These are phyloP conservation scores for Thalassarche chlororhynchos DNA, from an alignment of 2,113 vertebrate genomes.

Conservation along the genomic window DNA sequence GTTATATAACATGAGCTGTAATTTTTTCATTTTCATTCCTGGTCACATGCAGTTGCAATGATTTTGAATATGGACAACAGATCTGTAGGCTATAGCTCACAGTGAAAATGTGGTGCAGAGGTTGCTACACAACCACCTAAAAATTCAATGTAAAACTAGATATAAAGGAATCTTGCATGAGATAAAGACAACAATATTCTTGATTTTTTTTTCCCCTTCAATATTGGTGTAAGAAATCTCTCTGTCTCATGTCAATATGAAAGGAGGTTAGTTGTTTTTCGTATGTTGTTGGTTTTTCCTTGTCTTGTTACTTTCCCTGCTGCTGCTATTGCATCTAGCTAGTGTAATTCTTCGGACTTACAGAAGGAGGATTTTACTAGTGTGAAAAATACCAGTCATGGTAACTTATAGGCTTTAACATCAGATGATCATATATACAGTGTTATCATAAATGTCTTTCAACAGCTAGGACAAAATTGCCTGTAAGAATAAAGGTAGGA, in stretches of 20 bases:
- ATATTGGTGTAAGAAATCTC: not conserved
- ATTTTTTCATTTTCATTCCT: not conserved
- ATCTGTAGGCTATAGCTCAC: not conserved
- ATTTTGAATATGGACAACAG: not conserved
- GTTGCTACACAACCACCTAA: not conserved
- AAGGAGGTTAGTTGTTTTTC: rapidly evolving
- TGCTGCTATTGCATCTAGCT: not conserved
- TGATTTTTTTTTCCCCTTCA: not conserved
- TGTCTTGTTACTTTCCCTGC: not conserved
- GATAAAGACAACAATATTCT: not conserved
- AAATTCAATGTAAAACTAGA: not conserved
- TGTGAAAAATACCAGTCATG: not conserved
- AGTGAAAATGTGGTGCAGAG: not conserved
- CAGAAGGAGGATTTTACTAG: not conserved
- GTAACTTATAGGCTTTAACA: not conserved
- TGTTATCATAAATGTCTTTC: not conserved
- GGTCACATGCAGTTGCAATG: not conserved
- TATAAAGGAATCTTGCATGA: not conserved
- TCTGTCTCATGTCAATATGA: not conserved
- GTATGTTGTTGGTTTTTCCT: rapidly evolving
- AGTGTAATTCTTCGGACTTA: not conserved
- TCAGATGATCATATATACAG: not conserved
- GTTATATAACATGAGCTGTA: not conserved
- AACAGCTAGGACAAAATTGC: not conserved
- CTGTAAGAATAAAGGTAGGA: not conserved